phyloP scores from a whole-genome alignment of 2,113 vertebrate species.

The Penelope pileata region DNA sequence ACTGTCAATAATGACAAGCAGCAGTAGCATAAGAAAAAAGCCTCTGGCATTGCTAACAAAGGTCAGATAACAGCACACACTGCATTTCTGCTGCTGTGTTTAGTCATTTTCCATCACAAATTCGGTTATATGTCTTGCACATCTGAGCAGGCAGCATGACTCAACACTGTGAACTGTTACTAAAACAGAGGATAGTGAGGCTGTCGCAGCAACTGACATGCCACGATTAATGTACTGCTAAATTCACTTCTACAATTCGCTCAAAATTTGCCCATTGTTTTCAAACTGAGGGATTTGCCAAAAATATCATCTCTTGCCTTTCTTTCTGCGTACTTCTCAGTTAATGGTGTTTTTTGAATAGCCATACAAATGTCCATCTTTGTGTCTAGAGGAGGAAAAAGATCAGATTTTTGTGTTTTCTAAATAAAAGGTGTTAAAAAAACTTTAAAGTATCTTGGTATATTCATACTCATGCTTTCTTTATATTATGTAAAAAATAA shows the following conservation, averaged over 20 bases:
- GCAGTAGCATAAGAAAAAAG: background rate
- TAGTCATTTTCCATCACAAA: constrained; percentile 5
- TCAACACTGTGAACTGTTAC: background rate
- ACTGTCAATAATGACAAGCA: constrained; percentile 40
- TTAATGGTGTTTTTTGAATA: background rate
- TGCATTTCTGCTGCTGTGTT: background rate
- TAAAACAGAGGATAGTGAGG: background rate
- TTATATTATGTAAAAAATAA: background rate
- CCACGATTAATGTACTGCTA: background rate
- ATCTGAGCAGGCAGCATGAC: background rate
- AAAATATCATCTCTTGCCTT: background rate
- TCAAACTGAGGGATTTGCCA: background rate
- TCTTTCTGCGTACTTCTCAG: background rate
- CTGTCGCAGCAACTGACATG: background rate
- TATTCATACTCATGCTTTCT: background rate
- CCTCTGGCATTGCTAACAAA: constrained; percentile 24
- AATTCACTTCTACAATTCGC: background rate
- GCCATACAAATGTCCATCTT: background rate
- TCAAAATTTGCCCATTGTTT: background rate
- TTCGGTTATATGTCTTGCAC: background rate
- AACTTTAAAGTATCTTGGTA: background rate
- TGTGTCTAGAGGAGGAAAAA: background rate
- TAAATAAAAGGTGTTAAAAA: background rate
- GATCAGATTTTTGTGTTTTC: background rate
- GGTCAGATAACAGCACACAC: constrained; percentile 8